A percentile compares a stretch with the other conserved stretches of the same genome.
phyloP scores from a whole-genome alignment of 2,797 vertebrate genomes.

The Mormyrus hasselquistii region DNA sequence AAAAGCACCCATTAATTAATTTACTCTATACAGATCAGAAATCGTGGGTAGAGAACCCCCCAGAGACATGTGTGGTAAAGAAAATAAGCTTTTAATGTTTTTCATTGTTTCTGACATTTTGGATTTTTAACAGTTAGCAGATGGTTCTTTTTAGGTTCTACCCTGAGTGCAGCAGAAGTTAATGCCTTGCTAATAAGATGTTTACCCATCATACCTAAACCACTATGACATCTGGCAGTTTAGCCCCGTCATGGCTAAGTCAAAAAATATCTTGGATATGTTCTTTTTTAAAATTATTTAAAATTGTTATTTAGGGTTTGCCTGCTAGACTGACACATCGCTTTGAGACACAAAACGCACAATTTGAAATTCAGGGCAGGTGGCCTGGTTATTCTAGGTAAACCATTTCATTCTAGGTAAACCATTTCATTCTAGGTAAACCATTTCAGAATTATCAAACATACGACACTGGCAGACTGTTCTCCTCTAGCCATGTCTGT shows the following conservation, averaged over 20 bases:
- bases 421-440: background rate
- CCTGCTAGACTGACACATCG: background rate
- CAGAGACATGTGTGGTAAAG: background rate
- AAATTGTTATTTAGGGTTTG: background rate
- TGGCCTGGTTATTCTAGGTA: background rate
- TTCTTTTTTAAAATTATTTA: background rate
- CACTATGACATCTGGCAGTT: background rate
- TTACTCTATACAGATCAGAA: background rate
- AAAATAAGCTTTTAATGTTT: background rate
- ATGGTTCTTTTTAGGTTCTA: background rate
- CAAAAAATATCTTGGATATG: background rate
- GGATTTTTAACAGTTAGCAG: background rate
- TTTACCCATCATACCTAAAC: background rate
- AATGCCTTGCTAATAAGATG: background rate
- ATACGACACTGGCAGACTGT: background rate
- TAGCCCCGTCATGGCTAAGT: background rate
- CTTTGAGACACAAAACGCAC: background rate
- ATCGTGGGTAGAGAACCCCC: background rate
- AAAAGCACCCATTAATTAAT: background rate
- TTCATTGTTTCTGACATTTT: background rate
- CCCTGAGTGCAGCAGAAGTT: background rate
- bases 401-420: background rate
- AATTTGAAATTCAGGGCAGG: background rate
- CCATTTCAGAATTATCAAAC: background rate
- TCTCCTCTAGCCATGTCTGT: background rate